These are phyloP conservation scores for Scomberomorus guttatus DNA, from an alignment of 2,797 vertebrate genomes.

Conservation along the genomic window DNA sequence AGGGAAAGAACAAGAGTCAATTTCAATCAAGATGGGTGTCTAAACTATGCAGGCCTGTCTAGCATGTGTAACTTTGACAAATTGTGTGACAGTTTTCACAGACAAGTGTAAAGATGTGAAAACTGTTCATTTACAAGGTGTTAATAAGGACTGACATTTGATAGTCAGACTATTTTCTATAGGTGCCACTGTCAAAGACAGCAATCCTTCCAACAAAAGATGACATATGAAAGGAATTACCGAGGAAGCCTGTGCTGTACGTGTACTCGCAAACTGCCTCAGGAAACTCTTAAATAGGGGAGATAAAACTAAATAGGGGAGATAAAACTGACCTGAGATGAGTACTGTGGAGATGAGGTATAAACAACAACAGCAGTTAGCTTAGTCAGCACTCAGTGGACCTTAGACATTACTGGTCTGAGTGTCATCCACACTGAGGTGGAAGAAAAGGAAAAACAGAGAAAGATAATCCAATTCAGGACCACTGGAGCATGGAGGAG, in stretches of 20 bases:
- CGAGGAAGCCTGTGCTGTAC: not conserved
- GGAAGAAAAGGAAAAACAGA: conserved; percentile 44
- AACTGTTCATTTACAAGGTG: conserved; percentile 38
- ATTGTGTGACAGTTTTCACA: conserved; percentile 52
- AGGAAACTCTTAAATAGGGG: conserved; percentile 36
- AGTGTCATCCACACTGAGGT: conserved; percentile 47
- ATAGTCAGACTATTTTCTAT: conserved; percentile 32
- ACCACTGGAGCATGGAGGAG: conserved; percentile 43
- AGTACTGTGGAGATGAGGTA: conserved; percentile 43
- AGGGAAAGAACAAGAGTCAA: conserved; percentile 73
- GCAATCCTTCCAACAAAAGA: conserved; percentile 26
- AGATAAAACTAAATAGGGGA: conserved; percentile 38
- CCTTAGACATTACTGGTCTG: conserved; percentile 50
- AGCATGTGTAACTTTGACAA: conserved; percentile 62
- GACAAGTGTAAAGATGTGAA: conserved; percentile 38
- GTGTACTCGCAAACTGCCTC: conserved; percentile 10
- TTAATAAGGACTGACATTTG: conserved; percentile 40
- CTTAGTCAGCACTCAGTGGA: conserved; percentile 68
- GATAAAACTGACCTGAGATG: conserved; percentile 49
- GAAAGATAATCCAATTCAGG: conserved; percentile 41
- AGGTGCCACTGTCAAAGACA: conserved; percentile 32
- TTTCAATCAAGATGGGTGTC: conserved; percentile 73
- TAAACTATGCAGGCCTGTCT: conserved; percentile 43
- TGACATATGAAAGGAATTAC: conserved; percentile 4
- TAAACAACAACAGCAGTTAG: conserved; percentile 65